Conservation (phyloP, 2,113 vertebrate genomes). For the Naja naja region DNA sequence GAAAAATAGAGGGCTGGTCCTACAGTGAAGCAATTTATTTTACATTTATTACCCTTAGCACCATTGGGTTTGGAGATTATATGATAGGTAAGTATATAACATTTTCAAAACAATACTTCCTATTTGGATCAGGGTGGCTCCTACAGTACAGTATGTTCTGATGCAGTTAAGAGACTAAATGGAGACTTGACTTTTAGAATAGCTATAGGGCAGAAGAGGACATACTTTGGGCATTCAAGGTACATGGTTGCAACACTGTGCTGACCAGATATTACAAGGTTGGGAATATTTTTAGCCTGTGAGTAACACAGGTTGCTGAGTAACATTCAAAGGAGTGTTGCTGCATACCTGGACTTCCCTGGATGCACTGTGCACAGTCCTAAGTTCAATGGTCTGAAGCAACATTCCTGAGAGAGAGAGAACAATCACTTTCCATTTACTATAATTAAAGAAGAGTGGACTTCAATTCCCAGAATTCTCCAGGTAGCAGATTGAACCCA, state of each 20-base stretch:
- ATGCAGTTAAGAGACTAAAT: neutral
- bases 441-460: neutral
- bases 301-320: neutral
- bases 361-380: neutral
- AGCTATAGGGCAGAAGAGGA: neutral
- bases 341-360: neutral
- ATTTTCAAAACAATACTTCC: neutral
- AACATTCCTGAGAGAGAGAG: neutral
- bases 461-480: neutral
- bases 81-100: constrained; percentile 61
- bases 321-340: neutral
- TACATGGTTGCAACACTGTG: neutral
- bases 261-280: neutral
- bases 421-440: neutral
- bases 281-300: neutral
- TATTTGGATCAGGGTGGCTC: neutral
- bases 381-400: neutral
- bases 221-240: neutral
- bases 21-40: constrained; percentile 71
- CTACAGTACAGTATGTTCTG: neutral
- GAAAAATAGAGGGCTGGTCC: constrained; percentile 61
- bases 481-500: neutral
- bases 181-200: neutral
- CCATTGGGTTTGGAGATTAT: constrained; percentile 73
- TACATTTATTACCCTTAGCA: constrained; percentile 73